A percentile compares a stretch with the other conserved stretches of the same genome.
These are phyloP conservation scores for Drosophila kurseongensis DNA, from an alignment of 1,140 invertebrate genomes.

Conservation along the genomic window DNA sequence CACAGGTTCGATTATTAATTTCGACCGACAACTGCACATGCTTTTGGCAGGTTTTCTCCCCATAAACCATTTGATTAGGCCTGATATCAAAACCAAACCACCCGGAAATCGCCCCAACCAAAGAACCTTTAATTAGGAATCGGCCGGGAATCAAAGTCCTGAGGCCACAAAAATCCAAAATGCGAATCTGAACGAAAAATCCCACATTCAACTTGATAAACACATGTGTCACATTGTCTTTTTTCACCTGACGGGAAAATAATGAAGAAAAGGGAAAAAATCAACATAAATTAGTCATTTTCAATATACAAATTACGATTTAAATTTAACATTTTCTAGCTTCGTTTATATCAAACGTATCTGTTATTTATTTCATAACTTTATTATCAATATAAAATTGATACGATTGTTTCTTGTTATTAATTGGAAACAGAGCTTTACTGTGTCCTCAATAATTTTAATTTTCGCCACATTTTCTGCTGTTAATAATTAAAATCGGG, in stretches of 20 bases:
- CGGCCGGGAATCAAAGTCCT: background rate
- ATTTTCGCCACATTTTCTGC: background rate
- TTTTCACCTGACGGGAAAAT: constrained; percentile 18
- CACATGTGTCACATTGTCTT: constrained; percentile 11
- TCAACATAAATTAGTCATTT: too few species aligned
- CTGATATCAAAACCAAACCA: background rate
- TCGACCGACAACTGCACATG: constrained; percentile 41
- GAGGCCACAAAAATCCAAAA: constrained; percentile 34
- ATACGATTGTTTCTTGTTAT: too few species aligned
- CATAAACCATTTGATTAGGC: background rate
- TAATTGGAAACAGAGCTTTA: too few species aligned
- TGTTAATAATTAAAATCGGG: constrained; percentile 9
- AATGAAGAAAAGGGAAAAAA: too few species aligned
- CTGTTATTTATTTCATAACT: too few species aligned
- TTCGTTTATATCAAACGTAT: too few species aligned
- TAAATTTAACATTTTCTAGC: too few species aligned
- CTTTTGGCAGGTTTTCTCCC: constrained; percentile 10
- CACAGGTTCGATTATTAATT: constrained; percentile 45
- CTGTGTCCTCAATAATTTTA: too few species aligned
- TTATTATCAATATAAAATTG: too few species aligned
- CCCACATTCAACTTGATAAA: constrained; percentile 38
- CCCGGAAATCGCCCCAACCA: background rate
- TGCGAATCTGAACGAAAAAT: background rate
- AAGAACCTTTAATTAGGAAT: constrained; percentile 32
- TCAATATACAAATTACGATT: too few species aligned